Evolutionary conservation across 2,113 vertebrate genomes (phyloP).

Genomic region (Toxotes chatareus): DNA sequence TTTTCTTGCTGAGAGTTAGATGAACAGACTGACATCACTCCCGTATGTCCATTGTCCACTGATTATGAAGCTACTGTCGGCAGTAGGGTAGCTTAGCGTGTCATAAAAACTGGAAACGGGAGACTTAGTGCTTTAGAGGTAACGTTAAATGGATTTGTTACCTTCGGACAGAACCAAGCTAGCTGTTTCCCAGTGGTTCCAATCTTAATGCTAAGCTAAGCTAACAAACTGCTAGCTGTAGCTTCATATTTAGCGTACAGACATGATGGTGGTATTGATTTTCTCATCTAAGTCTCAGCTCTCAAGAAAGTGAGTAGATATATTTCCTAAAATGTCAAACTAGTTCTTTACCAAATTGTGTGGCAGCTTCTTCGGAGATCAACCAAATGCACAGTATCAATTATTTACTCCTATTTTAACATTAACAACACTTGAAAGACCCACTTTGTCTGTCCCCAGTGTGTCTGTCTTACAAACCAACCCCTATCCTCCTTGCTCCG

Average conservation of each 20-base stretch:
- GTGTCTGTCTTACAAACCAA: not conserved
- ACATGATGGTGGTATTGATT: not conserved
- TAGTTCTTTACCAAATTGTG: not conserved
- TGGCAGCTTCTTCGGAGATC: not conserved
- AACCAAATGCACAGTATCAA: not conserved
- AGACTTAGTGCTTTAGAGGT: too few relatives aligned
- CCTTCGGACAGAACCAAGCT: not conserved
- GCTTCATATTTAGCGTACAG: not conserved
- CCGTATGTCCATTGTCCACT: not conserved
- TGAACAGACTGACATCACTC: not conserved
- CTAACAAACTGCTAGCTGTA: too few relatives aligned
- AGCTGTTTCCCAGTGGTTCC: not conserved
- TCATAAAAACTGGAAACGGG: too few relatives aligned
- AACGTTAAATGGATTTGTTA: not conserved
- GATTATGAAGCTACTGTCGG: not conserved
- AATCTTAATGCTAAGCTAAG: not conserved
- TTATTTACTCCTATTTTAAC: not conserved
- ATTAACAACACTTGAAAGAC: constrained; percentile 2
- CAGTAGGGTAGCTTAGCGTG: not conserved
- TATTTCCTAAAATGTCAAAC: not conserved
- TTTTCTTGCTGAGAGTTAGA: not conserved
- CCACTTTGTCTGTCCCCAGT: not conserved
- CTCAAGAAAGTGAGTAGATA: not conserved
- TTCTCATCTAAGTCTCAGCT: not conserved
- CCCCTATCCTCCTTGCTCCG: constrained; percentile 3